phyloP scores from a whole-genome alignment of 2,797 vertebrate species.

The Petrocephalus schoutedeni region DNA sequence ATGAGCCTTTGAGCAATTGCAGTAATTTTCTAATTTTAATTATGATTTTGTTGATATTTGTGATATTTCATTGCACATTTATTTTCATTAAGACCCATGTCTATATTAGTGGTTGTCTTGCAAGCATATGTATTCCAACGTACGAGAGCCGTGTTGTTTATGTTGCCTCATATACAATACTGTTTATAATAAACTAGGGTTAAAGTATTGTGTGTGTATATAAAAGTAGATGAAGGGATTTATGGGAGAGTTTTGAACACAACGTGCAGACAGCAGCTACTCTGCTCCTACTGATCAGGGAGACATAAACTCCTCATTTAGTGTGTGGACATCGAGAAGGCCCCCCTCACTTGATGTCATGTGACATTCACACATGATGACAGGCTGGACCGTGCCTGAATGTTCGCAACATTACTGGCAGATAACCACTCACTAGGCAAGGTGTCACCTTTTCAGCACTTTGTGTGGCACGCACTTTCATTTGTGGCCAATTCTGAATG shows the following conservation, averaged over 20 bases:
- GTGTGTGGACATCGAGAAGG: neutral
- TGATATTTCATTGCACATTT: neutral
- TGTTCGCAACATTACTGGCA: neutral
- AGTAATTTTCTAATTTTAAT: neutral
- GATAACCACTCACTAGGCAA: neutral
- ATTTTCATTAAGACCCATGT: neutral
- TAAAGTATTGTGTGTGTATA: neutral
- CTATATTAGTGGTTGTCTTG: neutral
- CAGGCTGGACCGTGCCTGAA: neutral
- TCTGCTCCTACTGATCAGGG: neutral
- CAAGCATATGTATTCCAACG: neutral
- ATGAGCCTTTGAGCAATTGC: neutral
- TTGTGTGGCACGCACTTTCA: neutral
- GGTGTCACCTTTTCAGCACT: neutral
- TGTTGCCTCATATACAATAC: neutral
- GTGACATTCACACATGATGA: neutral
- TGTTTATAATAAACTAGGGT: neutral
- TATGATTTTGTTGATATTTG: neutral
- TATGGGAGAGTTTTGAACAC: neutral
- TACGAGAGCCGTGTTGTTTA: neutral
- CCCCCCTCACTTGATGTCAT: neutral
- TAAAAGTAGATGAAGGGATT: neutral
- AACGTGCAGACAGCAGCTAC: neutral
- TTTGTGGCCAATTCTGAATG: neutral
- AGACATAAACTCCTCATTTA: neutral